These are phyloP conservation scores for Andricus grossulariae DNA, from an alignment of 1,140 invertebrate genomes.

Conservation along the genomic window DNA sequence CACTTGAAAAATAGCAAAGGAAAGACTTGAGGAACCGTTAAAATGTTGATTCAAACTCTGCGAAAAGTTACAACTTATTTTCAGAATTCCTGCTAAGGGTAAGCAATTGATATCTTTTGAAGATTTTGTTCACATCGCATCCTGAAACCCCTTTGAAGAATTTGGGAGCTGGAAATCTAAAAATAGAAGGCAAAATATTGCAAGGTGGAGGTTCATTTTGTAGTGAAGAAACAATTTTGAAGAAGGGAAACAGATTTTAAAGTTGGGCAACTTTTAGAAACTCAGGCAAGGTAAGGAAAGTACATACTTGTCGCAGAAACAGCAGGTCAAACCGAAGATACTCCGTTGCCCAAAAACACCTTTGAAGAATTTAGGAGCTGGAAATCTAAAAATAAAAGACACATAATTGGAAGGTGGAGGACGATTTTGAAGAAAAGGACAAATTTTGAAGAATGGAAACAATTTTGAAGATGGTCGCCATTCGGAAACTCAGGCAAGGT, in stretches of 20 bases:
- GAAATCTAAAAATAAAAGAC: no score
- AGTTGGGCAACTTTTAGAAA: conserved; percentile 32
- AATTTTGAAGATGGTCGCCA: not conserved
- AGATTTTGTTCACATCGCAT: no score
- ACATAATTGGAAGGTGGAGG: not conserved
- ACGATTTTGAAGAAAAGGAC: not conserved
- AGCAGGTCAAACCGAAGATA: conserved; percentile 63
- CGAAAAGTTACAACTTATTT: no score
- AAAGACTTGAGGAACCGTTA: no score
- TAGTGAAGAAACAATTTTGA: not conserved
- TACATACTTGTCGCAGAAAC: conserved; percentile 63
- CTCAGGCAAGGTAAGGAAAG: conserved; percentile 43
- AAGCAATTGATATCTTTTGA: no score
- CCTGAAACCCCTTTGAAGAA: no score
- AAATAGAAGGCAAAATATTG: not conserved
- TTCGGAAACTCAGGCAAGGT: conserved; percentile 33
- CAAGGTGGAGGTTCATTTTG: not conserved
- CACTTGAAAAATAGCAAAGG: no score
- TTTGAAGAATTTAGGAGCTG: no score
- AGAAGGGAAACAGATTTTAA: not conserved
- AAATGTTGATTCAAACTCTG: no score
- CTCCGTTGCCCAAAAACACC: conserved; percentile 46
- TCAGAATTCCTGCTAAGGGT: no score
- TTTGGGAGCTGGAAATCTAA: no score
- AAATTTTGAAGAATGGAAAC: not conserved